Evolutionary conservation across 2,888 invertebrate species (phyloP), one percentile per base, ranked within the genome.

Genomic region (Miltochrista miniata): DNA sequence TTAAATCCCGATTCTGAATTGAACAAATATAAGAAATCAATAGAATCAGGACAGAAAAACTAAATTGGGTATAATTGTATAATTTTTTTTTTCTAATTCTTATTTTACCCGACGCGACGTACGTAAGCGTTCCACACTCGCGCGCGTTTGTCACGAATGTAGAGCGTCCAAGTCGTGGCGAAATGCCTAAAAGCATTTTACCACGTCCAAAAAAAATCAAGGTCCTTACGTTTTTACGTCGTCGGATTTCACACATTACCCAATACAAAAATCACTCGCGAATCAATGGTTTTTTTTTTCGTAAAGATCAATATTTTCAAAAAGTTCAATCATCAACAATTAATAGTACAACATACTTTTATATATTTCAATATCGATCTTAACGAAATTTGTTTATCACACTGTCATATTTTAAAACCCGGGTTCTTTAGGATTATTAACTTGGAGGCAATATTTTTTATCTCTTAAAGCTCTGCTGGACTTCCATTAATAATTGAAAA

Each of bases 261-360:
- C 36, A 41, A 13, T 31, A 45, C 45, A 41, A 43, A 33, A 43
- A 45, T 29, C 40, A 50, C 29, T 29, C 24, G 13, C 34, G 39
- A 56, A 63, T 51, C 67, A 47, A 64, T 64, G 60, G 47, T 4
- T 24, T 36, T 7, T 7, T 9, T 18, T 24, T 33, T 3, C 37
- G 12, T 11, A 11, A 0, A 0, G 50, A 59, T 51, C 13, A 52
- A 64, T 63, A 54, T 43, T 31, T 59, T 12, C 29, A n/a, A 37
- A 18, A 50, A 36, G 48, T 12, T 56, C 36, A 51, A 48, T 45
- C 42, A 31, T 42, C 34, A 64, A 67, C 64, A 53, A 45, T 60
- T 41, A 63, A 54, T 53, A 54, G n/a, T 18, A 48, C 53, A 55
- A 44, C 39, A 35, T 47, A 47, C 3, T 24, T 61, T 3, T 29